Conservation (phyloP, 2,113 vertebrate species). For the Tylochromis polylepis region DNA sequence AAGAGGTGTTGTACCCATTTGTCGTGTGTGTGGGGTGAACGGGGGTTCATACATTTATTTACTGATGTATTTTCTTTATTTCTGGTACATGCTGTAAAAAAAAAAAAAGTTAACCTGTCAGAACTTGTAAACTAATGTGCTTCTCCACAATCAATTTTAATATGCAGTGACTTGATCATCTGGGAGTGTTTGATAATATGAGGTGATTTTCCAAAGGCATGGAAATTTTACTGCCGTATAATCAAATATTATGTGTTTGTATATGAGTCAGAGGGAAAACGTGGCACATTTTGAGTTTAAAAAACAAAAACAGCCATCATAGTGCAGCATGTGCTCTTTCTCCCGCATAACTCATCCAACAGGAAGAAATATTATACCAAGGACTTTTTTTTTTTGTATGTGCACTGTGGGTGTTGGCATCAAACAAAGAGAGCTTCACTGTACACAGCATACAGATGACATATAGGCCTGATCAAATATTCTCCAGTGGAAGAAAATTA, state of each 20-base stretch:
- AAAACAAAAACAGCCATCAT: neutral
- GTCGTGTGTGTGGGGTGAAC: conserved; percentile 6
- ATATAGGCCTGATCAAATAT: neutral
- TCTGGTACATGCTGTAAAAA: neutral
- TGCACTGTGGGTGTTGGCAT: neutral
- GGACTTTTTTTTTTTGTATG: neutral
- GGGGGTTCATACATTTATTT: neutral
- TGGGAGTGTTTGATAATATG: neutral
- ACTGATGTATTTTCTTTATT: neutral
- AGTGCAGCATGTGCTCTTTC: neutral
- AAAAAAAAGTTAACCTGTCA: neutral
- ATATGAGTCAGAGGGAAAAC: neutral
- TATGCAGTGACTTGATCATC: neutral
- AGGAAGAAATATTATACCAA: neutral
- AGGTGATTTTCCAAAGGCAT: neutral
- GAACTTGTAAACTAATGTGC: neutral
- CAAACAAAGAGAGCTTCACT: neutral
- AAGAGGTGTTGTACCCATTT: conserved; percentile 5
- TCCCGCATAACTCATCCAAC: neutral
- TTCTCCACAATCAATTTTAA: neutral
- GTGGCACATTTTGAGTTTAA: neutral
- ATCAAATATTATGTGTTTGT: neutral
- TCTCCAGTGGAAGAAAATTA: neutral
- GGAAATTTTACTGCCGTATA: neutral
- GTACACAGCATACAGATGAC: neutral